Evolutionary conservation across 2,888 invertebrate genomes (phyloP), one percentile per base, ranked within the genome.

Genomic region (Protodeltote pygarga): DNA sequence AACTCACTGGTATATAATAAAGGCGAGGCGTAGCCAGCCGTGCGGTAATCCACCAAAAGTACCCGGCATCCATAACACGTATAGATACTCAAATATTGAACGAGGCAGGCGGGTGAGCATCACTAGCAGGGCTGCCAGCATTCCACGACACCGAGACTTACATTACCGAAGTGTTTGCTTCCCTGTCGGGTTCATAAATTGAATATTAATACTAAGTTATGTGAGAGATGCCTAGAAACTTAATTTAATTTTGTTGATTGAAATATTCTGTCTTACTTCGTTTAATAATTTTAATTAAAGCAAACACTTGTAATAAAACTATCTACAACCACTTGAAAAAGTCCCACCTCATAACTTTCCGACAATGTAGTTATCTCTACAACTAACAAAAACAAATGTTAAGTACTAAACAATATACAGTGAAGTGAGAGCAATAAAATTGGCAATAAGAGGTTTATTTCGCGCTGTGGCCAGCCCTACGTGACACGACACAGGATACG

Each of bases 401-500:
- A 38, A 6, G 9, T 39, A 5, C 19, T 34, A 24, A 35, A 51
- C 16, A 39, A 58, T 58, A 13, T 32, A 58, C 5, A 15, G 21
- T 19, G 8, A 21, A 46, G 32, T 35, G 27, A 31, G 16, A 28
- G 24, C 14, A 44, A 41, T 48, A 60, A 47, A 59, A 53, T 27
- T 38, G 33, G 14, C 34, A 53, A 40, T 52, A 52, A 34, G 53
- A 38, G n/a, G 25, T 46, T 52, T 53, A 11, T 58, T 58, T 23
- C 15, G 19, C 29, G 10, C 16, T 32, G 6, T 45, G 13, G 65
- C 29, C 62, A 69, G 37, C 69, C 69, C 66, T 69, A 64, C 42
- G 29, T 49, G 38, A 40, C 79, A 74, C 78, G 78, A 77, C 78
- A 73, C 81, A 83, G 83, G 85, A 82, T 83, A 85, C 86, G 84